Base-by-base conservation (phyloP, 2,113 vertebrate species). In the Condylura cristata region DNA sequence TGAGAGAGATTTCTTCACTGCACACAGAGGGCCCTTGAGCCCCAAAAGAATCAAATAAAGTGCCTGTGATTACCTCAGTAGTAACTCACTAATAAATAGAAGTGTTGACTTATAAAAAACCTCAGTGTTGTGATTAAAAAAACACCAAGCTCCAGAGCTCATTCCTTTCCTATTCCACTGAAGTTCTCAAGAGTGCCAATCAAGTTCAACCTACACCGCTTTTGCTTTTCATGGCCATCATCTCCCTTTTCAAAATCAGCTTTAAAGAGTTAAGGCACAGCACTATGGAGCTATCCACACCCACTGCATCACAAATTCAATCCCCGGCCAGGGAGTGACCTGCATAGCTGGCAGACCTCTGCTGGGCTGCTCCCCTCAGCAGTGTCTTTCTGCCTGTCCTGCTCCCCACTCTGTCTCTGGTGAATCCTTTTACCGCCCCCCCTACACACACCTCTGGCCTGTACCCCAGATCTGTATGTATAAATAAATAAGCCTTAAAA, bases 161-260 rank as follows among this genome's bases (percentile, higher is more conserved):
- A 10, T 26, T 28, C 39, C 51, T 68, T 60, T 10, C 30, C 46
- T 48, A 2, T 39, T 51, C 22, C 46, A 51, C 41, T 24, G 12
- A 26, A 10, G 24, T 58, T 74, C 48, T 70, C 58, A 18, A 32
- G 28, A 56, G 6, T 39, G 5, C 26, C 46, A 8, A 46, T 91
- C 7, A 5, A 13, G 11, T 18, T 70, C 81, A 60, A 61, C 20
- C 66, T n/a, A 71, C 30, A 8, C 11, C 37, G 22, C 37, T 48
- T 84, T 11, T 20, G 53, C 53, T 56, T 56, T 10, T 32, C 22
- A 22, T 13, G 24, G 39, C 28, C 24, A 71, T 89, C 91, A 88
- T n/a, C 80, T 74, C 37, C 81, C 41, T 85, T 66, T 85, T 92
- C 76, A 74, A 88, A 85, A 84, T 37, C 71, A 68, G 48, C 41